Percentiles rank a stretch among this genome's conserved stretches.
phyloP scores from a whole-genome alignment of 2,113 vertebrate genomes.

The Larimichthys polyactis region DNA sequence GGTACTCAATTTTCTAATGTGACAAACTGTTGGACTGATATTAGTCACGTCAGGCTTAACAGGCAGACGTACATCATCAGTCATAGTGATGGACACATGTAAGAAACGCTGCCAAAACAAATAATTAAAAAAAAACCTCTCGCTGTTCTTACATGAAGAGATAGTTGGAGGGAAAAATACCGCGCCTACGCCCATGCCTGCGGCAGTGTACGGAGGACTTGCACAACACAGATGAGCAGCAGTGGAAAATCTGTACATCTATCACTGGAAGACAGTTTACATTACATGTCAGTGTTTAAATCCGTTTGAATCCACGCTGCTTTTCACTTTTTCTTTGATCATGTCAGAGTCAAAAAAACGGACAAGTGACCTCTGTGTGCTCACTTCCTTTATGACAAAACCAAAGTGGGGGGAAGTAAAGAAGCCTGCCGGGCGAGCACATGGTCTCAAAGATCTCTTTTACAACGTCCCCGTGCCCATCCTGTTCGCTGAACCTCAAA shows the following conservation, averaged over 20 bases:
- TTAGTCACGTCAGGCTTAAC: neutral
- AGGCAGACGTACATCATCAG: constrained; percentile 23
- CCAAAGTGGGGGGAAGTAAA: neutral
- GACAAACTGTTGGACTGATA: neutral
- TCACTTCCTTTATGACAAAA: constrained; percentile 40
- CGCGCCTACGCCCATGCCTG: constrained; percentile 43
- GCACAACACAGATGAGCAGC: constrained; percentile 19
- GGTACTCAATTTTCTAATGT: neutral
- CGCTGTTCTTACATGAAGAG: constrained; percentile 16
- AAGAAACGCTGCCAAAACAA: constrained; percentile 42
- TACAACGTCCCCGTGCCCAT: neutral
- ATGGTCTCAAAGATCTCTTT: constrained; percentile 11
- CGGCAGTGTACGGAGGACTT: constrained; percentile 31
- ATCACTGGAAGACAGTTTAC: constrained; percentile 13
- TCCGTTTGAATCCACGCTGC: neutral
- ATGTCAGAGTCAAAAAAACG: neutral
- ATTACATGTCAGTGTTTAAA: neutral
- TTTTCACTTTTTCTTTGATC: constrained; percentile 6
- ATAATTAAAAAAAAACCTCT: constrained; percentile 20
- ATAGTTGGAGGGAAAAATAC: constrained; percentile 35
- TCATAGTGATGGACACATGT: constrained; percentile 36
- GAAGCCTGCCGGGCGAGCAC: constrained; percentile 8
- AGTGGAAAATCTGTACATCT: constrained; percentile 37
- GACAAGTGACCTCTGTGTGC: constrained; percentile 24
- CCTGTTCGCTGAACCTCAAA: constrained; percentile 74